Evolutionary conservation across 2,888 invertebrate species (phyloP).

Genomic region (Spilarctia lutea): DNA sequence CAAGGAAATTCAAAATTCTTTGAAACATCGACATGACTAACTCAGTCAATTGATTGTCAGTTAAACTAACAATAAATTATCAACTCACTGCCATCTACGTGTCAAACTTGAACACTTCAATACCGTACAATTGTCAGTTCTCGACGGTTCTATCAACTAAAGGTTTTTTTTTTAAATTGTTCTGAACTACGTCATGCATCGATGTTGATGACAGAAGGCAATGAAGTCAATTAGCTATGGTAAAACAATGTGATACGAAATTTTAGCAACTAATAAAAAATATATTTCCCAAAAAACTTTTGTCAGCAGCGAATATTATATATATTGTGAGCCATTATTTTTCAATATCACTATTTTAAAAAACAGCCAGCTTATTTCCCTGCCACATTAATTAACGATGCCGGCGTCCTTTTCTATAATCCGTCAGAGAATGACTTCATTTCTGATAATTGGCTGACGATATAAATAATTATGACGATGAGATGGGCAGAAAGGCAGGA

Average conservation of each 20-base stretch:
- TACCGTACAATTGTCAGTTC: background rate
- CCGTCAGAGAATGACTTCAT: too few relatives aligned
- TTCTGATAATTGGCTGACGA: too few relatives aligned
- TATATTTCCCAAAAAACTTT: background rate
- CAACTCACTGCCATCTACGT: conserved; percentile 11
- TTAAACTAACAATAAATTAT: too few relatives aligned
- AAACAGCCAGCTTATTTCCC: too few relatives aligned
- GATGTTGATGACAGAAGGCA: background rate
- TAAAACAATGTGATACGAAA: background rate
- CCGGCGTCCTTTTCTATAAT: too few relatives aligned
- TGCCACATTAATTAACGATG: too few relatives aligned
- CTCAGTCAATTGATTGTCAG: conserved; percentile 3
- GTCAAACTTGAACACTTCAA: conserved; percentile 15
- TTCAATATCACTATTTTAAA: too few relatives aligned
- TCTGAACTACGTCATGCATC: background rate
- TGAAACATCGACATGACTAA: background rate
- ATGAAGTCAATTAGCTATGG: background rate
- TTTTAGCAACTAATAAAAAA: background rate
- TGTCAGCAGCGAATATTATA: too few relatives aligned
- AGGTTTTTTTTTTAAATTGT: background rate
- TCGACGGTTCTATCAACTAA: conserved; percentile 8
- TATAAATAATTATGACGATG: too few relatives aligned
- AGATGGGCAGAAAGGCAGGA: too few relatives aligned
- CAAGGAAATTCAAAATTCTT: background rate
- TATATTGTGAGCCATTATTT: too few relatives aligned